A percentile compares a stretch with the other conserved stretches of the same genome.
Evolutionary conservation across 2,797 vertebrate genomes (phyloP).

Genomic region (Melanogrammus aeglefinus): DNA sequence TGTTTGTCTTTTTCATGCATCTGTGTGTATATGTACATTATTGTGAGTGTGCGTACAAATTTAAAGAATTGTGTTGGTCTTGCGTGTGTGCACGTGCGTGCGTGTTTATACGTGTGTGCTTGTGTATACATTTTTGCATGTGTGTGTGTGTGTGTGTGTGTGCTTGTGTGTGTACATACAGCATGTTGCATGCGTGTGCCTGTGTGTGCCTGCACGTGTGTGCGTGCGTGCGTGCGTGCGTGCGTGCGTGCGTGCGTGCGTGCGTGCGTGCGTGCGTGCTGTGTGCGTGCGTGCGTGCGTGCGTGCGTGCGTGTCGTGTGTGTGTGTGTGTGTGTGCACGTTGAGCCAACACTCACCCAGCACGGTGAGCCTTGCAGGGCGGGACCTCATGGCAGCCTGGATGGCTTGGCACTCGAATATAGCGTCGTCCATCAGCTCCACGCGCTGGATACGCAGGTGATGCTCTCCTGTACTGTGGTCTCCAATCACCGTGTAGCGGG

Average conservation of each 20-base stretch:
- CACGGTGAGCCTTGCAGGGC: conserved; percentile 92
- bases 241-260: background rate
- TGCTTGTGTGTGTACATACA: background rate
- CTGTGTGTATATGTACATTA: background rate
- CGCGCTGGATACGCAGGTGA: conserved; percentile 89
- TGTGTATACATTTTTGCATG: background rate
- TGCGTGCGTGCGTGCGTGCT: background rate
- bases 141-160: background rate
- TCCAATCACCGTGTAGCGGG: conserved; percentile 93
- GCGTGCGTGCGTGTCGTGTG: background rate
- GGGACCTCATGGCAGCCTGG: conserved; percentile 91
- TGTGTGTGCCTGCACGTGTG: background rate
- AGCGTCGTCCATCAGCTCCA: conserved; percentile 92
- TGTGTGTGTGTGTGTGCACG: conserved; percentile 18
- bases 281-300: background rate
- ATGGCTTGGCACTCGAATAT: conserved; percentile 98
- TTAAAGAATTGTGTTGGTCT: background rate
- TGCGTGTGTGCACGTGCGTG: background rate
- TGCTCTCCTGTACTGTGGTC: conserved; percentile 92
- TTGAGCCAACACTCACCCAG: conserved; percentile 79
- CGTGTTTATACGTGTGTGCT: background rate
- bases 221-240: background rate
- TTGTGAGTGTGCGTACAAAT: background rate
- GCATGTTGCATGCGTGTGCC: background rate
- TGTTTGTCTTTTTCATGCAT: background rate